Evolutionary conservation across 2,797 vertebrate genomes (phyloP).

Genomic region (Geotrypetes seraphini): DNA sequence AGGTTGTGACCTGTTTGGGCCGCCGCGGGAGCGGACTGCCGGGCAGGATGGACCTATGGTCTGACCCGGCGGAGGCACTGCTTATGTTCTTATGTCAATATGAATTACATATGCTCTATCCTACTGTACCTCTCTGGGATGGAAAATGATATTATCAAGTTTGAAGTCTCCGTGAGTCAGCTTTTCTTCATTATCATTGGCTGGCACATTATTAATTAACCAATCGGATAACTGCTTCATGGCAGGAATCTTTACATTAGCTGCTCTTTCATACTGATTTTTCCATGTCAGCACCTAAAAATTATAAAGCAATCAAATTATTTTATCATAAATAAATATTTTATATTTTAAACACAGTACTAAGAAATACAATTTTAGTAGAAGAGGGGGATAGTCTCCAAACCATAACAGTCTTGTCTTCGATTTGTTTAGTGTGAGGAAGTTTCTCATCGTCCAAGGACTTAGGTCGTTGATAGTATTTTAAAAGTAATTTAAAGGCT

Average conservation of each 20-base stretch:
- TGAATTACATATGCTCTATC: too few species aligned
- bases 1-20: too few species aligned
- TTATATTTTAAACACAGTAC: background rate
- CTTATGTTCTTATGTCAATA: too few species aligned
- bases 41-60: too few species aligned
- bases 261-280: conserved; percentile 74
- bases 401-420: too few species aligned
- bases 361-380: background rate
- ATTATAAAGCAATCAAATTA: background rate
- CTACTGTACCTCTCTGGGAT: conserved; percentile 74
- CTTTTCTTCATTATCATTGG: conserved; percentile 57
- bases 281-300: conserved; percentile 85
- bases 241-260: conserved; percentile 68
- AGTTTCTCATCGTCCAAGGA: too few species aligned
- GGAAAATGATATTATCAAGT: conserved; percentile 84
- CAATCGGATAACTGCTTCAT: conserved; percentile 75
- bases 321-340: background rate
- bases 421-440: too few species aligned
- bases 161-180: conserved; percentile 86
- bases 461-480: too few species aligned
- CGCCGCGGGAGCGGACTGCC: too few species aligned
- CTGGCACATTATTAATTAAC: conserved; percentile 73
- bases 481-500: too few species aligned
- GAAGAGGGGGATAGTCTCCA: too few species aligned
- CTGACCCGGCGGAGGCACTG: too few species aligned